Percentiles rank a stretch among this genome's conserved stretches.
Conservation (phyloP, 2,888 invertebrate genomes). For the Netelia inedita region DNA sequence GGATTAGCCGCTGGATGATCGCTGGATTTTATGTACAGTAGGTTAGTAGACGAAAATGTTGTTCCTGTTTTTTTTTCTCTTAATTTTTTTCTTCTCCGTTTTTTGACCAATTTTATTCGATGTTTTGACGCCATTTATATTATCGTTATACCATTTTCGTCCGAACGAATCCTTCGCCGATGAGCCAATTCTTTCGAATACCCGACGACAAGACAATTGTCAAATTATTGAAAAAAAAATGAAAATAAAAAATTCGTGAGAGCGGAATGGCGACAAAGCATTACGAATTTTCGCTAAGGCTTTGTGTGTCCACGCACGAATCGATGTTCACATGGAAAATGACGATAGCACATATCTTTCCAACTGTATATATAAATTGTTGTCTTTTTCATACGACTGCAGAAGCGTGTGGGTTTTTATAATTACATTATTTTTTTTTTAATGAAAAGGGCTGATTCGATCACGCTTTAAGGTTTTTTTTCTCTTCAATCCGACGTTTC, state of each 20-base stretch:
- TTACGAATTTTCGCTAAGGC: constrained; percentile 69
- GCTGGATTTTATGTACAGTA: constrained; percentile 74
- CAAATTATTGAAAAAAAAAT: constrained; percentile 1
- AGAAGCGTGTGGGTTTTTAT: constrained; percentile 46
- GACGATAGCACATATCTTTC: constrained; percentile 82
- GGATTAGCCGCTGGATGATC: constrained; percentile 75
- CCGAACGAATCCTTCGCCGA: background rate
- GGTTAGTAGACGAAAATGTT: constrained; percentile 75
- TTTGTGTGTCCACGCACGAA: constrained; percentile 80
- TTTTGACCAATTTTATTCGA: constrained; percentile 50
- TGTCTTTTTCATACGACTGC: constrained; percentile 46
- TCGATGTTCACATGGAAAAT: constrained; percentile 80
- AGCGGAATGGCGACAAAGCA: constrained; percentile 70
- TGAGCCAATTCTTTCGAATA: background rate
- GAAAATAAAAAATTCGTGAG: constrained; percentile 3
- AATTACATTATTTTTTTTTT: constrained; percentile 7
- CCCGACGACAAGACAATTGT: background rate
- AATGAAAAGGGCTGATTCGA: constrained; percentile 37
- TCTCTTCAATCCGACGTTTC: constrained; percentile 8
- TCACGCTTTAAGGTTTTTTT: constrained; percentile 57
- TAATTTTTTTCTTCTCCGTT: constrained; percentile 14
- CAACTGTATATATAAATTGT: constrained; percentile 73
- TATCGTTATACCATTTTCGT: background rate
- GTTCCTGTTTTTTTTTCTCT: constrained; percentile 51
- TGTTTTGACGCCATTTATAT: constrained; percentile 72